A percentile compares a stretch with the other conserved stretches of the same genome.
phyloP scores from a whole-genome alignment of 2,888 invertebrate species.

The Prosopocoilus inquinatus region DNA sequence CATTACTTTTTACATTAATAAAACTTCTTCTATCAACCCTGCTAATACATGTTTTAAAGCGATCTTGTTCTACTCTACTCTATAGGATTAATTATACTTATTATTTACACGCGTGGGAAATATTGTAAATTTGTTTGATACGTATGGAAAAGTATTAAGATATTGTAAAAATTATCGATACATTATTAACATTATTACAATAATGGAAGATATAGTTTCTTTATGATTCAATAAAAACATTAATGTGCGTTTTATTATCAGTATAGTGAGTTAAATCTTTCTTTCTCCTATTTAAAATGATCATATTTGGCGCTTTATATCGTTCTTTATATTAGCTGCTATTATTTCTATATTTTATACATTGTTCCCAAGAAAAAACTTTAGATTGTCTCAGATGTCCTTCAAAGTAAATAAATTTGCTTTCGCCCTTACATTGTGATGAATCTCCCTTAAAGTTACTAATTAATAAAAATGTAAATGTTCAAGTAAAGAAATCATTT shows the following conservation, averaged over 20 bases:
- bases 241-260: conserved; percentile 11
- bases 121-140: conserved; percentile 1
- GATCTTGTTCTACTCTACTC: conserved; percentile 2
- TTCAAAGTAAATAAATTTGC: not conserved
- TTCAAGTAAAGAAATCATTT: no score
- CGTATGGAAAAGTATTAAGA: not conserved
- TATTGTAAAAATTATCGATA: conserved; percentile 10
- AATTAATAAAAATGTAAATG: no score
- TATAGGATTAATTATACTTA: not conserved
- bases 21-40: conserved; percentile 7
- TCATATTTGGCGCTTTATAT: conserved; percentile 8
- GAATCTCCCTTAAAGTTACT: no score
- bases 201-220: conserved; percentile 17
- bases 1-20: not conserved
- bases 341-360: conserved; percentile 12
- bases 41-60: conserved; percentile 7
- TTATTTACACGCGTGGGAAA: not conserved
- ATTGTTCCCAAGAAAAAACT: conserved; percentile 18
- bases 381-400: conserved; percentile 4
- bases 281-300: conserved; percentile 2
- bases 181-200: conserved; percentile 5
- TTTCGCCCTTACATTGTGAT: not conserved
- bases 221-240: conserved; percentile 12
- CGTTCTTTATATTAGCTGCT: conserved; percentile 3
- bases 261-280: not conserved